Base-by-base conservation (phyloP, 92 coral and sea anemone genomes). In the Paragorgia papillata region DNA sequence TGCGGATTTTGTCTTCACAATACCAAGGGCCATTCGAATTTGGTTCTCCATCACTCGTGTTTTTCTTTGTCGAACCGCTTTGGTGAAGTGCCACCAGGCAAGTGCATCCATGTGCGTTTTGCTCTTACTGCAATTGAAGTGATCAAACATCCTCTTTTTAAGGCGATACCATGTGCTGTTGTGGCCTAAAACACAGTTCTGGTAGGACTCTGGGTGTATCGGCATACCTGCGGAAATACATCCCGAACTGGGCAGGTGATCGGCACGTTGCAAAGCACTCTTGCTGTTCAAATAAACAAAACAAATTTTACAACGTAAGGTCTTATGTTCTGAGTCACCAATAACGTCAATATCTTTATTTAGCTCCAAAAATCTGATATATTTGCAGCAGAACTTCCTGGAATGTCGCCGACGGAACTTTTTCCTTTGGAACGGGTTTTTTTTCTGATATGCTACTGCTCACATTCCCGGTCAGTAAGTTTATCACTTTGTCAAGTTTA, bases 41-140 rank as follows among this genome's bases (percentile, higher is more conserved):
- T 53, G 59, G 59, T 53, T 53, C 27, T 53, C 59, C 59, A 53
- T n/a, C 59, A 53, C 59, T 22, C 27, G 20, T 5, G 22, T 53
- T n/a, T 53, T 53, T 53, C 7, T 53, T 22, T 53, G 7, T 53
- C 22, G 27, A 53, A 22, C 59, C 59, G 59, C 59, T 53, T 53
- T 53, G 5, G 59, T 53, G 59, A 53, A 53, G 27, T 53, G 59
- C 59, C 59, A 53, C 59, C 59, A 53, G 20, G 59, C 59, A 53
- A 53, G 59, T 53, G 59, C 59, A 53, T 53, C 59, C 59, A 53
- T 53, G 59, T 53, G 59, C 22, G 59, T 53, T 22, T 22, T 53
- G 59, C 59, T 53, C 27, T 53, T n/a, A n/a, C 17, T 53, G n/a
- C 7, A 53, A 53, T 22, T 53, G n/a, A 53, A 53, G 59, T 17